Conservation (phyloP, 2,888 invertebrate genomes). For the Metopia argyrocephala region DNA sequence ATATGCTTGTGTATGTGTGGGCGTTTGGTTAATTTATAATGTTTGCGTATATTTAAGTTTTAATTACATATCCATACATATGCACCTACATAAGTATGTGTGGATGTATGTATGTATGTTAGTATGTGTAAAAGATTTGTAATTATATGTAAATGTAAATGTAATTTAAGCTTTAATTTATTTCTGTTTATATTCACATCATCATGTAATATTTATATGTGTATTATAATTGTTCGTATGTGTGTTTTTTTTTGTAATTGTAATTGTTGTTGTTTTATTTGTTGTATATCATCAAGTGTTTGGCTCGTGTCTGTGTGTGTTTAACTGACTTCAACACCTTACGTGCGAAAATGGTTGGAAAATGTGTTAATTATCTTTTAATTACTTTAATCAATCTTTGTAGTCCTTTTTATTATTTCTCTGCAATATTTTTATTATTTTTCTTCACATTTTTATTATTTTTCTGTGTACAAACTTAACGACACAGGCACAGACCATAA, state of each 20-base stretch:
- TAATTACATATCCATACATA: conserved; percentile 9
- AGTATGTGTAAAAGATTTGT: no score
- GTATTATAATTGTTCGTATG: conserved; percentile 35
- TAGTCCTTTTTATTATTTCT: not conserved
- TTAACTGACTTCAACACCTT: conserved; percentile 64
- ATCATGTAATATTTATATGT: conserved; percentile 22
- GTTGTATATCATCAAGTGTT: conserved; percentile 45
- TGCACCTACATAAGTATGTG: not conserved
- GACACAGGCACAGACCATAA: not conserved
- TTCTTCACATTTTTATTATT: not conserved
- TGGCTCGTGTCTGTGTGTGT: conserved; percentile 57
- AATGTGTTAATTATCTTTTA: conserved; percentile 64
- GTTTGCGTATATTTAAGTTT: conserved; percentile 29
- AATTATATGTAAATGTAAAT: no score
- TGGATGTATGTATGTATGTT: not conserved
- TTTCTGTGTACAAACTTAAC: not conserved
- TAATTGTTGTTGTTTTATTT: no score
- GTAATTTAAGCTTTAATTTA: no score
- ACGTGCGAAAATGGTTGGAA: conserved; percentile 62
- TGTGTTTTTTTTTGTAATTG: no score
- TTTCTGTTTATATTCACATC: no score
- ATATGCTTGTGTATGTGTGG: not conserved
- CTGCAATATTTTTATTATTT: not conserved
- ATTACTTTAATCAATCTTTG: conserved; percentile 62
- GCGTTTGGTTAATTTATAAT: conserved; percentile 26